These are phyloP conservation scores for Drosophila basisetae DNA, from an alignment of 2,888 invertebrate species.

Conservation along the genomic window DNA sequence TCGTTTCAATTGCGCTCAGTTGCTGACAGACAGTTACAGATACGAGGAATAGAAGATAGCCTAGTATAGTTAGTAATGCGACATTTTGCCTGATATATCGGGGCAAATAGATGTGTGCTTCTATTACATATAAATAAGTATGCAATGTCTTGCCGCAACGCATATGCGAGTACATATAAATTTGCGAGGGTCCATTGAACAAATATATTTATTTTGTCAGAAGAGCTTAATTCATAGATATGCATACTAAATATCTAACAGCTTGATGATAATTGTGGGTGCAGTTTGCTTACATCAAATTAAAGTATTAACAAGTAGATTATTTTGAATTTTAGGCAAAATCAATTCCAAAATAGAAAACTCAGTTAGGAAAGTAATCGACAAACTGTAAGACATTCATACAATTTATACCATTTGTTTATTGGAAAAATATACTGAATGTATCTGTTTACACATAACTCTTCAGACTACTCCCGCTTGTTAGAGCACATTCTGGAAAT, in stretches of 20 bases:
- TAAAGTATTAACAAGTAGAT: not conserved
- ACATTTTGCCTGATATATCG: conserved; percentile 34
- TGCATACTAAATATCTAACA: not conserved
- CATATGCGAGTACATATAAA: not conserved
- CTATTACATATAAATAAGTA: conserved; percentile 40
- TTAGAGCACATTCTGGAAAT: conserved; percentile 24
- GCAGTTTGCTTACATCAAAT: not conserved
- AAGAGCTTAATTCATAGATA: not conserved
- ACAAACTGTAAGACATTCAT: not conserved
- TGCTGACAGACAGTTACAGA: conserved; percentile 61
- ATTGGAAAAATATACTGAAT: not conserved
- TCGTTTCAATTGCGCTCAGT: conserved; percentile 55
- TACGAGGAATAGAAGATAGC: conserved; percentile 22
- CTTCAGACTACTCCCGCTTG: conserved; percentile 24
- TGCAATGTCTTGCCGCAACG: conserved; percentile 7
- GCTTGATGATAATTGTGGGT: not conserved
- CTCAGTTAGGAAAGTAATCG: not conserved
- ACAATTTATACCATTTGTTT: not conserved
- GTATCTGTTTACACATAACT: not conserved
- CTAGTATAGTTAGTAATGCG: conserved; percentile 38
- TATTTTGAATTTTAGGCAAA: not conserved
- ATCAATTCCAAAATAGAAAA: not conserved
- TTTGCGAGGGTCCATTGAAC: conserved; percentile 11
- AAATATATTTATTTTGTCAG: not conserved
- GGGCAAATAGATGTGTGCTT: conserved; percentile 25